Evolutionary conservation across 2,888 invertebrate species (phyloP), one percentile per base, ranked within the genome.

Genomic region (Trachelus stipa): DNA sequence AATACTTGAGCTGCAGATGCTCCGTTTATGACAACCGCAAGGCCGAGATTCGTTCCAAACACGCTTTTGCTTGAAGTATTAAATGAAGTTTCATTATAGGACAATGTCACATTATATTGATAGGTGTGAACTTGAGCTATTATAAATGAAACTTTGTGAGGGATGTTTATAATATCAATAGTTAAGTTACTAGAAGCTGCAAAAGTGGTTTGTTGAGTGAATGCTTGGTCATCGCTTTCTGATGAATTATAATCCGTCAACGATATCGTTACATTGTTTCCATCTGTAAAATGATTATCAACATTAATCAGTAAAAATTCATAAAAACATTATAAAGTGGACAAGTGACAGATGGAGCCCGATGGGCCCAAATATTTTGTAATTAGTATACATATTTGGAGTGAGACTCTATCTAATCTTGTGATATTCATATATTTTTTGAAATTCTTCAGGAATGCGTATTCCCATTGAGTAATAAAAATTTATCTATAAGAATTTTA

Each of bases 91-190:
- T 87, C 89, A 79, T 92, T 89, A 80, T 92, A 93, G 34, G 94
- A 93, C 68, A 95, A 85, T 0, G 93, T 93, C 0, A 95, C 88
- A 88, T 94, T 93, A 79, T 93, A 89, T 23, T 93, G 83, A 81
- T 94, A 93, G 74, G 93, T 93, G 87, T 96, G 96, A 6, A 93
- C 93, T 94, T 96, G 95, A 69, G 95, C 90, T 78, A 95, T 88
- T 31, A 95, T 91, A 86, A 94, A 96, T 1, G 92, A 91, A 56
- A 94, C 88, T 78, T 90, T 89, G 1, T 89, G 83, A 15, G 93
- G 92, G 1, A 93, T 89, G 86, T 93, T 86, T 1, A 80, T 86
- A 56, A 95, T 90, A 79, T 91, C 87, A 1, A 94, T 88, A 82
- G 90, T 83, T 33, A 92, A 83, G 15, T 79, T 83, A n/a, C 85